Conservation (phyloP, 2,113 vertebrate species). For the Engystomops pustulosus region DNA sequence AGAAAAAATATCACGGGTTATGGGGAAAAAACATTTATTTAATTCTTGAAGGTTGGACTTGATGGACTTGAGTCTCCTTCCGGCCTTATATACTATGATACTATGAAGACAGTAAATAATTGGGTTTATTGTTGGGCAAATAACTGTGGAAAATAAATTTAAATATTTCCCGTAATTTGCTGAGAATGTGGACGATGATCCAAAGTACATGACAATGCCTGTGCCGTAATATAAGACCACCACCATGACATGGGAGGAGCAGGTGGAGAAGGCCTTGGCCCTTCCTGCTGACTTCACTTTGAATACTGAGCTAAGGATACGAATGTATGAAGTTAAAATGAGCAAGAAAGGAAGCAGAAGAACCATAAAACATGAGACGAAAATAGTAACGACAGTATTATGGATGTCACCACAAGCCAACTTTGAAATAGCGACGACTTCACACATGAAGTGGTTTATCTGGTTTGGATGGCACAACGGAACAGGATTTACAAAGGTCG, state of each 20-base stretch:
- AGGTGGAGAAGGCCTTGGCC: too few relatives aligned
- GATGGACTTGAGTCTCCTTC: too few relatives aligned
- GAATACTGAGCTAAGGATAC: constrained; percentile 54
- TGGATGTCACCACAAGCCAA: constrained; percentile 8
- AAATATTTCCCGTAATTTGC: constrained; percentile 59
- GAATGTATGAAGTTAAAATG: constrained; percentile 36
- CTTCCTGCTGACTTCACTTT: too few relatives aligned
- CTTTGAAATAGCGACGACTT: background rate
- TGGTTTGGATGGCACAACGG: background rate
- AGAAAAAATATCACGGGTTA: too few relatives aligned
- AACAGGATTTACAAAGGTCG: background rate
- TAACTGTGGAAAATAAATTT: constrained; percentile 58
- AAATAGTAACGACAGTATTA: background rate
- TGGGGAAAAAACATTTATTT: too few relatives aligned
- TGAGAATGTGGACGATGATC: constrained; percentile 58
- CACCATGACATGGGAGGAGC: too few relatives aligned
- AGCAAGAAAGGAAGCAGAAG: background rate
- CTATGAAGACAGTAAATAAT: too few relatives aligned
- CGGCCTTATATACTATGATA: too few relatives aligned
- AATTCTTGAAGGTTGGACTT: too few relatives aligned
- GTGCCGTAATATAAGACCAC: constrained; percentile 57
- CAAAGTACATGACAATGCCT: constrained; percentile 61
- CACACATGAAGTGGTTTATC: too few relatives aligned
- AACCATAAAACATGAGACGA: background rate
- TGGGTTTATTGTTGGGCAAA: too few relatives aligned